A percentile compares a stretch with the other conserved stretches of the same genome.
phyloP scores from a whole-genome alignment of 2,797 vertebrate species.

The Notolepis coatsorum region DNA sequence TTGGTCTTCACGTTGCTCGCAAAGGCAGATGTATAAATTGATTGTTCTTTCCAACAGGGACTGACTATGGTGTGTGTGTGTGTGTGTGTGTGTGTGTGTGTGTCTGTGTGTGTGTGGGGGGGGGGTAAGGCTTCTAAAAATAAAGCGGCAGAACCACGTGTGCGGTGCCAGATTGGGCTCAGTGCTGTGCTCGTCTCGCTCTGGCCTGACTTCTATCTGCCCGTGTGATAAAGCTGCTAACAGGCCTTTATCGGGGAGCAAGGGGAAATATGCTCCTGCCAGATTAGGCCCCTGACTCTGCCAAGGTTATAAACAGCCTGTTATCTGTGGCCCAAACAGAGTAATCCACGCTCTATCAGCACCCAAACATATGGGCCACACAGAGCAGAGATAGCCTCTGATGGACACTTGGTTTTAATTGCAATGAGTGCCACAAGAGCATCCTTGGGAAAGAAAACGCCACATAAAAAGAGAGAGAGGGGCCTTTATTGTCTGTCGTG shows the following conservation, averaged over 20 bases:
- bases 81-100: conserved; percentile 2
- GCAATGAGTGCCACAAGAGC: conserved; percentile 83
- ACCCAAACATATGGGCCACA: conserved; percentile 98
- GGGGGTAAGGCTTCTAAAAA: conserved; percentile 71
- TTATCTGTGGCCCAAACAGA: conserved; percentile 97
- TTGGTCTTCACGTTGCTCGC: conserved; percentile 62
- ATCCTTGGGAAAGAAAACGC: conserved; percentile 59
- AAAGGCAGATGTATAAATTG: conserved; percentile 78
- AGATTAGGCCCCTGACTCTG: conserved; percentile 98
- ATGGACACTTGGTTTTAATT: conserved; percentile 95
- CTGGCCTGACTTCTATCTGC: conserved; percentile 85
- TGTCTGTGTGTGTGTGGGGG: conserved; percentile 1
- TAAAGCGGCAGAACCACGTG: conserved; percentile 70
- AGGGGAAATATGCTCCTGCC: conserved; percentile 98
- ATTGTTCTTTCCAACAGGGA: conserved; percentile 70
- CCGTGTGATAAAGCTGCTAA: conserved; percentile 92
- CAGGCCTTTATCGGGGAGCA: conserved; percentile 95
- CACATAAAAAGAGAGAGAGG: conserved; percentile 55
- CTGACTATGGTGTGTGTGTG: conserved; percentile 21
- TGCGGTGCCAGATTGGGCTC: conserved; percentile 84
- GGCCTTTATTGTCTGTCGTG: conserved; percentile 62
- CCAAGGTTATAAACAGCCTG: conserved; percentile 99
- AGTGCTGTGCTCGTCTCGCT: conserved; percentile 87
- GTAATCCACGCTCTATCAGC: conserved; percentile 97
- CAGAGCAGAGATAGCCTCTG: conserved; percentile 93